Evolutionary conservation across 1,140 invertebrate genomes (phyloP).

Genomic region (Lepidurus couesii): DNA sequence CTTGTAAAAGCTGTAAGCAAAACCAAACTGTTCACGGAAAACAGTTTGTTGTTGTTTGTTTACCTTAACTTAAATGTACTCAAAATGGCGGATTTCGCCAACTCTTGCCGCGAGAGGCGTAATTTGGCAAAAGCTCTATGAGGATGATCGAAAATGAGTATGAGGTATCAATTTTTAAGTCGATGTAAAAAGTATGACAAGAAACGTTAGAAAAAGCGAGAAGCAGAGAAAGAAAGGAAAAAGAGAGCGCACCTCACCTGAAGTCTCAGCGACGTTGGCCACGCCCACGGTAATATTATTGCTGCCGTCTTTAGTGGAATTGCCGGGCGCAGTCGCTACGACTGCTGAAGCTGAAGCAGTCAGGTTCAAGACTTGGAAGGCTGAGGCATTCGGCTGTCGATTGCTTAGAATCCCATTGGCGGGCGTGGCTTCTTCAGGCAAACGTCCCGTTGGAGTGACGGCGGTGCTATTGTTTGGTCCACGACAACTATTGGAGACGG

Average conservation of each 20-base stretch:
- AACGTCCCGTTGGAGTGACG: neutral
- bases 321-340: neutral
- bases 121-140: too few species aligned
- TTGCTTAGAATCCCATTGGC: conserved; percentile 8
- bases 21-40: too few species aligned
- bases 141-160: too few species aligned
- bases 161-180: too few species aligned
- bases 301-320: neutral
- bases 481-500: neutral
- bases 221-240: conserved; percentile 23
- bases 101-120: too few species aligned
- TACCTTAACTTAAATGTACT: too few species aligned
- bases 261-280: conserved; percentile 27
- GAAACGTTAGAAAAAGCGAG: conserved; percentile 48
- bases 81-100: too few species aligned
- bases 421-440: neutral
- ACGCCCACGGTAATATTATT: conserved; percentile 1
- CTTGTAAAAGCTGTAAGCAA: too few species aligned
- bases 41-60: too few species aligned
- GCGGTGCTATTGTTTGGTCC: neutral
- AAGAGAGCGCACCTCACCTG: conserved; percentile 35
- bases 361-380: conserved; percentile 27
- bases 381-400: neutral
- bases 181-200: neutral
- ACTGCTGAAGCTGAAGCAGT: conserved; percentile 12